Evolutionary conservation across 2,113 vertebrate genomes (phyloP), one percentile per base, ranked within the genome.

Genomic region (Cryptomyrus ogoouensis): DNA sequence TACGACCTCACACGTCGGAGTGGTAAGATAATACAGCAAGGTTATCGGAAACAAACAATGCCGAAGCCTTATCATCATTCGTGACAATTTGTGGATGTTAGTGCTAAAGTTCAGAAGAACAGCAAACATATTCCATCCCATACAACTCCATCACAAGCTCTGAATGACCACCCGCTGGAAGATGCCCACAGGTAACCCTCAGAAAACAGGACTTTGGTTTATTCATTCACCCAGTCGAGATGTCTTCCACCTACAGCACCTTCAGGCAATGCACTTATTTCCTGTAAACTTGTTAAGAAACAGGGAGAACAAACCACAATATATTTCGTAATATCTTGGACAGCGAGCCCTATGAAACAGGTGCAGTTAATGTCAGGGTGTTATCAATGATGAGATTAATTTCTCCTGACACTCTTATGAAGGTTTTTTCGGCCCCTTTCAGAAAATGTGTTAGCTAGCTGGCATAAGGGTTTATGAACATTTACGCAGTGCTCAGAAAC

Each of bases 41-140:
- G 27, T 31, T 70, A n/a, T 47, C 66, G 24, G 62, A 62, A 70
- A 77, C 42, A 31, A 47, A 49, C 24, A 70, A 27, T 62, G 44
- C 47, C 19, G 47, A 47, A 6, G 66, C 66, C 88, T 89, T 50
- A 50, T 74, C 66, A 35, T 50, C 62, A 49, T 39, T 89, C 31
- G 39, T 89, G 62, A 89, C 24, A 77, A 47, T 85, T 85, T 49
- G 13, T 19, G 83, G 83, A 47, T 85, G 83, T 84, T 50, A 89
- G 24, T 70, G 88, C 13, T 35, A 50, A 86, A 47, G 27, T 19
- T 50, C 19, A 80, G 74, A 15, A 50, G 15, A 85, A 86, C 50
- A 70, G n/a, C 10, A 31, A 31, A 50, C 12, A 86, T 49, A 85
- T 24, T 50, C 47, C n/a, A 50, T 42, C 15, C 35, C 15, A 42